Percentiles rank a stretch among this genome's conserved stretches.
Evolutionary conservation across 2,888 invertebrate genomes (phyloP).

Genomic region (Hypselothyrea guttata): DNA sequence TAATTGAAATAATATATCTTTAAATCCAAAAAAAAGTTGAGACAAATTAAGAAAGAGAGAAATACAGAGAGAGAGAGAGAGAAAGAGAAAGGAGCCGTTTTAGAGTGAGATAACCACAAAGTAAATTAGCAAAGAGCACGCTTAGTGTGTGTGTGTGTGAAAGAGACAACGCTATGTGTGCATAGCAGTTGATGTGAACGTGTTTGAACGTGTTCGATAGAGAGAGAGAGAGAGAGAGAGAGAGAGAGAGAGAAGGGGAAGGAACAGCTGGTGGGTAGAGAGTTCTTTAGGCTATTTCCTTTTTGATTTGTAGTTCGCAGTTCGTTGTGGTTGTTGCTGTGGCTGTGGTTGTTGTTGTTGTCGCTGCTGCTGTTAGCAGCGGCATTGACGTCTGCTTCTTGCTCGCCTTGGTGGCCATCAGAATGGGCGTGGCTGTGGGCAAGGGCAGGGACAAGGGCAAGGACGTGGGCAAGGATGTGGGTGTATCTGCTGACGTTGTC

Average conservation of each 20-base stretch:
- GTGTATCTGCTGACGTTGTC: constrained; percentile 2
- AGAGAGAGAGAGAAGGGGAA: not conserved
- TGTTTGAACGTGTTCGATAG: too few relatives aligned
- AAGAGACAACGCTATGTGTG: too few relatives aligned
- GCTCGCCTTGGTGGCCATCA: constrained; percentile 78
- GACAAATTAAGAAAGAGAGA: too few relatives aligned
- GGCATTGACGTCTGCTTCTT: constrained; percentile 74
- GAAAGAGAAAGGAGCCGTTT: too few relatives aligned
- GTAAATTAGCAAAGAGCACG: not conserved
- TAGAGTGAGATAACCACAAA: too few relatives aligned
- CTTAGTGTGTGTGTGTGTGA: not conserved
- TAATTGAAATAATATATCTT: too few relatives aligned
- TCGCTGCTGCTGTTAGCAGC: constrained; percentile 31
- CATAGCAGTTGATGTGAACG: too few relatives aligned
- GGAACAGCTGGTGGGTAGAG: not conserved
- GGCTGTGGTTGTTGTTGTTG: constrained; percentile 16
- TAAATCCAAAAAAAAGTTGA: too few relatives aligned
- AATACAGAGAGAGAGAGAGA: too few relatives aligned
- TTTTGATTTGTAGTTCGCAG: constrained; percentile 79
- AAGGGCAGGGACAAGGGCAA: constrained; percentile 11
- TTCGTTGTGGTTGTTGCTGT: constrained; percentile 70
- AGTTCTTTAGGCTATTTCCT: constrained; percentile 71
- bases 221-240: constrained; percentile 6
- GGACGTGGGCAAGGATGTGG: too few relatives aligned
- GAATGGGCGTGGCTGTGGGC: constrained; percentile 26